Evolutionary conservation across 2,797 vertebrate genomes (phyloP).

Genomic region (Pipistrellus nathusii): DNA sequence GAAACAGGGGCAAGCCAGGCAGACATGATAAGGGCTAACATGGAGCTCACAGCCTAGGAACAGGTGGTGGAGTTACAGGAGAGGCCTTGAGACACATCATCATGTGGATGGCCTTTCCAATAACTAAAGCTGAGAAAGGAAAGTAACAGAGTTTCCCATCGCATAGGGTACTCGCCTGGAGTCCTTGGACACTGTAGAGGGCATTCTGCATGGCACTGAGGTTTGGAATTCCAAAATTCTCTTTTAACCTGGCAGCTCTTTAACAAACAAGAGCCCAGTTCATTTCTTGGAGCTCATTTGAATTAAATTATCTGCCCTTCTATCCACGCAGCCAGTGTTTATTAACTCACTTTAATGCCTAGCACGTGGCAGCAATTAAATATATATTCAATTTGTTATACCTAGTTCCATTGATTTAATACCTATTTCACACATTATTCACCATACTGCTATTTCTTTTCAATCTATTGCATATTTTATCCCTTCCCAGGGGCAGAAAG

Average conservation of each 20-base stretch:
- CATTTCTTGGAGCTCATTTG: background rate
- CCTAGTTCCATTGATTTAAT: constrained; percentile 64
- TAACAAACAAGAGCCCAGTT: background rate
- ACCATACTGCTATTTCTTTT: constrained; percentile 44
- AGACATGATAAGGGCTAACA: background rate
- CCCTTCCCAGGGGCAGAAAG: background rate
- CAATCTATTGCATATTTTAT: constrained; percentile 23
- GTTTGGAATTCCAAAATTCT: background rate
- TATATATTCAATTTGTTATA: constrained; percentile 61
- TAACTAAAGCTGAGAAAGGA: background rate
- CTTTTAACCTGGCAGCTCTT: background rate
- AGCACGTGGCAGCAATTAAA: constrained; percentile 74
- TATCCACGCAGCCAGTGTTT: background rate
- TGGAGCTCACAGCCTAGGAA: background rate
- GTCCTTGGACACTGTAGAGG: background rate
- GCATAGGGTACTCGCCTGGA: background rate
- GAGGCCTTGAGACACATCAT: background rate
- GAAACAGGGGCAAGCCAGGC: background rate
- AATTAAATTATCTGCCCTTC: background rate
- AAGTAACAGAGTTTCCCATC: background rate
- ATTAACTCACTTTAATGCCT: constrained; percentile 60
- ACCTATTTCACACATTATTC: constrained; percentile 69
- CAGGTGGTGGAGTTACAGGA: too few relatives aligned
- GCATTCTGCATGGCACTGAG: background rate
- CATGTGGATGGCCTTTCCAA: background rate